Conservation (phyloP, 2,797 vertebrate genomes). For the Periparus ater region DNA sequence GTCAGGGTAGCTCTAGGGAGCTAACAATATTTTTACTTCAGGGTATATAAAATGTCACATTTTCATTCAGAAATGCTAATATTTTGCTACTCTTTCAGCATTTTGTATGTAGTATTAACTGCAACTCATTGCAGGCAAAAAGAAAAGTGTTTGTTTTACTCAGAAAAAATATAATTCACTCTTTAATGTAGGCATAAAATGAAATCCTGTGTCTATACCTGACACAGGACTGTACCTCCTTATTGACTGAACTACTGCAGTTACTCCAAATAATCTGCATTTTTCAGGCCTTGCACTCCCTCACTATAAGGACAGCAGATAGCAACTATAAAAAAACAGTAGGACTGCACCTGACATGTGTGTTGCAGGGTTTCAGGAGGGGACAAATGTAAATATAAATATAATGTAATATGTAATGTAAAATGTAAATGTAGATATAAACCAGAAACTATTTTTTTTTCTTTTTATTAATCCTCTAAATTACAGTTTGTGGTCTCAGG, state of each 20-base stretch:
- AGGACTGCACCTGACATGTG: too few species aligned
- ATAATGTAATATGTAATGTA: too few species aligned
- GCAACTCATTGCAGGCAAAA: not conserved
- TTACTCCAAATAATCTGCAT: not conserved
- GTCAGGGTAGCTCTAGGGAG: not conserved
- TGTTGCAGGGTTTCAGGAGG: not conserved
- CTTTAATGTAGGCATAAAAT: not conserved
- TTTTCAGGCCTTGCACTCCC: not conserved
- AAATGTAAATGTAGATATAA: not conserved
- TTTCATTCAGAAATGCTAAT: conserved; percentile 3
- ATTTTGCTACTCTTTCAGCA: not conserved
- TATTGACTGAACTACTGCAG: not conserved
- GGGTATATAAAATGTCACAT: not conserved
- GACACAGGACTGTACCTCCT: not conserved
- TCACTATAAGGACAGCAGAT: fast-evolving
- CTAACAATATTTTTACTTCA: not conserved
- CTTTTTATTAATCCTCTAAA: not conserved
- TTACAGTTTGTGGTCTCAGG: not conserved
- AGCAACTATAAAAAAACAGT: not conserved
- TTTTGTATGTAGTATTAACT: not conserved
- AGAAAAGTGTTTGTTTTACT: not conserved
- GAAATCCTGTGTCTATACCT: fast-evolving
- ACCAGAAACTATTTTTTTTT: not conserved
- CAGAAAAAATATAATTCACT: not conserved
- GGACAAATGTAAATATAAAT: not conserved